A percentile compares a stretch with the other conserved stretches of the same genome.
Evolutionary conservation across 2,888 invertebrate species (phyloP).

Genomic region (Laothoe populi): DNA sequence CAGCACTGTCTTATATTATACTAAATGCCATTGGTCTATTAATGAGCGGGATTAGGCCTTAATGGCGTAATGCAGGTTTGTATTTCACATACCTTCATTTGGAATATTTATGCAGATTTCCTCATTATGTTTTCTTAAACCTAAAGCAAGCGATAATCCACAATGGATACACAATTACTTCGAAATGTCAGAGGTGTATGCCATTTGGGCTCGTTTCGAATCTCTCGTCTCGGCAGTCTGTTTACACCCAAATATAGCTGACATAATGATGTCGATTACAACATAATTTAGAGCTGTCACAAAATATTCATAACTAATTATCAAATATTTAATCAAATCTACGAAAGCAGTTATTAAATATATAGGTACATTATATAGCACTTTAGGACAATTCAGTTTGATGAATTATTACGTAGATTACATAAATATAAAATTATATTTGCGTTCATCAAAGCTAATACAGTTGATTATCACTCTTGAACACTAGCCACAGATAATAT

Average conservation of each 20-base stretch:
- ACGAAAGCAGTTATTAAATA: constrained; percentile 8
- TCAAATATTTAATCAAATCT: constrained; percentile 5
- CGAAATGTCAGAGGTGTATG: no score
- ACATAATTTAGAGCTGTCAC: neutral
- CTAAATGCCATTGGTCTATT: no score
- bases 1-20: no score
- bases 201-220: no score
- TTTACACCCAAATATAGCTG: neutral
- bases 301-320: constrained; percentile 7
- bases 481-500: constrained; percentile 47
- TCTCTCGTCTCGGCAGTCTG: neutral
- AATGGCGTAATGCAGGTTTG: no score
- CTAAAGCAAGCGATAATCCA: no score
- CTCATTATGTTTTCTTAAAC: no score
- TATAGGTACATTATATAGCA: constrained; percentile 5
- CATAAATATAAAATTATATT: constrained; percentile 29
- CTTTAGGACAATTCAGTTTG: constrained; percentile 4
- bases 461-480: constrained; percentile 46
- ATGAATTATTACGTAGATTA: constrained; percentile 24
- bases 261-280: neutral
- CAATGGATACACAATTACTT: no score
- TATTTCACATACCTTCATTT: no score
- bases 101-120: no score
- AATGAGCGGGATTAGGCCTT: no score
- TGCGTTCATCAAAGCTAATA: constrained; percentile 40